phyloP scores from a whole-genome alignment of 2,888 invertebrate species.

The Pimpla rufipes region DNA sequence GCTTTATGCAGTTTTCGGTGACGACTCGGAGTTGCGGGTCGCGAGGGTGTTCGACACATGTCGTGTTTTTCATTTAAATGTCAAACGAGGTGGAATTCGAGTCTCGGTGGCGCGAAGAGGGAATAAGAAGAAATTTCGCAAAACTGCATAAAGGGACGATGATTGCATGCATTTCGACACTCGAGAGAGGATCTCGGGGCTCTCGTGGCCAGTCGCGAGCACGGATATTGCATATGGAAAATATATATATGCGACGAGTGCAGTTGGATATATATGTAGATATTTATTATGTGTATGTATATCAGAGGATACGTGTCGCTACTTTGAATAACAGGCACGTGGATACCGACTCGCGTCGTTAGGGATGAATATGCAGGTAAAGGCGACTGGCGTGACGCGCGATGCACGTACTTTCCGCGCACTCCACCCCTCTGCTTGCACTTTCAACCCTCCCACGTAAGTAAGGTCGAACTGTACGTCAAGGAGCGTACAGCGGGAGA shows the following conservation, averaged over 20 bases:
- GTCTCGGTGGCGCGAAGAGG: not conserved
- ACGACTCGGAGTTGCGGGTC: constrained; percentile 1
- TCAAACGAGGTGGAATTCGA: constrained; percentile 35
- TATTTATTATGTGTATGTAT: constrained; percentile 34
- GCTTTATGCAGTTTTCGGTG: constrained; percentile 23
- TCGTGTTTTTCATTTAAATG: constrained; percentile 44
- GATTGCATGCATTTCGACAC: constrained; percentile 43
- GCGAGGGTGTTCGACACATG: not conserved
- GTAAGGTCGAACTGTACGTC: constrained; percentile 50
- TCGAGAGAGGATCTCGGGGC: not conserved
- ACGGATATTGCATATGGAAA: not conserved
- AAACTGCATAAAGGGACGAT: not conserved
- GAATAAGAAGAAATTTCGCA: not conserved
- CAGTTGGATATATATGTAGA: not conserved
- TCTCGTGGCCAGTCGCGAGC: not conserved
- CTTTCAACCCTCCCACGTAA: constrained; percentile 47
- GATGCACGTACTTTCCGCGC: constrained; percentile 51
- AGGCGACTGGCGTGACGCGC: constrained; percentile 68
- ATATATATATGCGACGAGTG: not conserved
- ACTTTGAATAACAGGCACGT: constrained; percentile 68
- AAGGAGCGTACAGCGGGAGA: constrained; percentile 18
- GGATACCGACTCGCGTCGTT: constrained; percentile 63
- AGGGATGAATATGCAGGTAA: constrained; percentile 73
- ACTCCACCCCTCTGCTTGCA: constrained; percentile 57
- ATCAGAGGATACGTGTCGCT: constrained; percentile 56